A percentile compares a stretch with the other conserved stretches of the same genome.
These are phyloP conservation scores for Tanypteryx hageni DNA, from an alignment of 2,888 invertebrate species.

Conservation along the genomic window DNA sequence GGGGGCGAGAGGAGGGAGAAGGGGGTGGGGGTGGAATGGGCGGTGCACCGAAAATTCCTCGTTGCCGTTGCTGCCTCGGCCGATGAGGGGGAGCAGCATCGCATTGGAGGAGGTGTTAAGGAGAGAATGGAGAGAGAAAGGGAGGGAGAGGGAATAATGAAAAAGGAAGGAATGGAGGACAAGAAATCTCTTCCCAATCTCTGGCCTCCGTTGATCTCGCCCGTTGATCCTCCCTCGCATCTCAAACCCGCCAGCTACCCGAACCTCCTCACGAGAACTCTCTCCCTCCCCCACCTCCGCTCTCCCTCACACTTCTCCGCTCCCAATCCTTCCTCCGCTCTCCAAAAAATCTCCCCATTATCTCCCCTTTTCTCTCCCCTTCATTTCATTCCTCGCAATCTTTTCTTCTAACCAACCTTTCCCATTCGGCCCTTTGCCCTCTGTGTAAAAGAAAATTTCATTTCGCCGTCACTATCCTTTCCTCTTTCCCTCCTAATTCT, in stretches of 20 bases:
- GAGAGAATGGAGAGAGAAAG: not conserved
- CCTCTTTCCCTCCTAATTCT: not conserved
- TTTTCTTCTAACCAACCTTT: not conserved
- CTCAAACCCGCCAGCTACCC: not conserved
- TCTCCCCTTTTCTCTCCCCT: not conserved
- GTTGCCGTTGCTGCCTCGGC: not conserved
- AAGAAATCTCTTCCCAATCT: slow-evolving; percentile 51
- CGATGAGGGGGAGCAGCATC: not conserved
- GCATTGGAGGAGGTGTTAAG: slow-evolving; percentile 42
- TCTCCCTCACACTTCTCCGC: not conserved
- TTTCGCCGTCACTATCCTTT: not conserved
- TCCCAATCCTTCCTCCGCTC: not conserved
- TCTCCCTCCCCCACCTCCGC: not conserved
- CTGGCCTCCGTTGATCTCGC: not conserved
- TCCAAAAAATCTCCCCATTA: not conserved
- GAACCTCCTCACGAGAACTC: not conserved
- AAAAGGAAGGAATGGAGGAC: slow-evolving; percentile 9
- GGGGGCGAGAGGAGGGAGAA: too few species aligned
- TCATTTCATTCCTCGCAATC: not conserved
- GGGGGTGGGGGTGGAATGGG: not conserved
- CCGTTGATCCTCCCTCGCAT: not conserved
- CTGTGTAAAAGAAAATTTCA: too few species aligned
- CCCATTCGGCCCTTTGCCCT: too few species aligned
- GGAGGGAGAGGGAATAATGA: not conserved
- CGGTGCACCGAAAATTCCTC: not conserved